Evolutionary conservation across 2,113 vertebrate species (phyloP), one percentile per base, ranked within the genome.

Genomic region (Entosphenus tridentatus): DNA sequence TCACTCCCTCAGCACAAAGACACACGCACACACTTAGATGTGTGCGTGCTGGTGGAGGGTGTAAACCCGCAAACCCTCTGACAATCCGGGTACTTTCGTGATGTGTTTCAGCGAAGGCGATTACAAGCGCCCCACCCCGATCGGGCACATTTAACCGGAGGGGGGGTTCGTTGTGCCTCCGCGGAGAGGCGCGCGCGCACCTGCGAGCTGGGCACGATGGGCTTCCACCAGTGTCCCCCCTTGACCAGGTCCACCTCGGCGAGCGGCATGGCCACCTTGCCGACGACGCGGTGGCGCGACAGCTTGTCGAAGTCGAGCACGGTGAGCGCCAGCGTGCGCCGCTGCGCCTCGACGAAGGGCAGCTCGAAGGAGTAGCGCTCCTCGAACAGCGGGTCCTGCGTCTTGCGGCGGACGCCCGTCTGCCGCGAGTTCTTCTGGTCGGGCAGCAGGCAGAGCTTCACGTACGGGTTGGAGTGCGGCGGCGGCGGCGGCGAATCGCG

Each of bases 371-470:
- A 86, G 76, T 89, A 89, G 72, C 86, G 83, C 77, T 90, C 87
- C 73, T 90, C 87, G 56, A 89, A 90, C 73, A 89, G 82, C 0
- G 87, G 87, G 75, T 79, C 86, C 79, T 87, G 87, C 0, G 87
- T 90, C 79, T 88, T 90, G 73, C 87, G 84, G 11, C 87, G 87
- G 71, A 90, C 87, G 1, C 84, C 84, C 0, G 87, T 90, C 81
- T 90, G 87, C 74, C 85, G 84, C 11, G 87, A 90, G 81, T 90
- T 89, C 78, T 90, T 90, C 82, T 88, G 85, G 16, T 90, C 87
- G 0, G 87, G 87, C 69, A 90, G 79, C 3, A 90, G 83, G 73
- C 87, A 87, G 73, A 90, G 81, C 81, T 89, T 89, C 69, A 88
- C 86, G 0, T 89, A 90, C 56, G 87, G 87, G 75, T 89, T 90